Percentiles rank a stretch among this genome's conserved stretches.
Conservation (phyloP, 2,113 vertebrate genomes). For the Empidonax alnorum region DNA sequence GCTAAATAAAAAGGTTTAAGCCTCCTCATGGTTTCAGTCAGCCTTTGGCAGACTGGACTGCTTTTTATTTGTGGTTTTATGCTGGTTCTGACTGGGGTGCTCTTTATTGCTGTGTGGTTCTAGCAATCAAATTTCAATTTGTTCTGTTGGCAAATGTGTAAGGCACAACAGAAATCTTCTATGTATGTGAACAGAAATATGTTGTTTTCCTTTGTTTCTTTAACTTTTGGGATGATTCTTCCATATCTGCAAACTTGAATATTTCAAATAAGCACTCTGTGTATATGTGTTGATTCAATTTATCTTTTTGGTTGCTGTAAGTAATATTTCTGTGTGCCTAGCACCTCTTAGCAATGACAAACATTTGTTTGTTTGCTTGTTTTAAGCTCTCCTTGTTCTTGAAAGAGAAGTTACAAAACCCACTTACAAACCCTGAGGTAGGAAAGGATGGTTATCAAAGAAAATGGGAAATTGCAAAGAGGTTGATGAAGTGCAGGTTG, state of each 20-base stretch:
- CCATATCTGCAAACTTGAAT: not conserved
- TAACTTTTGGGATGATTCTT: not conserved
- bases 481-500: fast-evolving
- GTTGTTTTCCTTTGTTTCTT: not conserved
- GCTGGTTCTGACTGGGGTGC: not conserved
- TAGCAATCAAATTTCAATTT: conserved; percentile 42
- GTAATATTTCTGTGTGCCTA: not conserved
- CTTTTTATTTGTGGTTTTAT: conserved; percentile 49
- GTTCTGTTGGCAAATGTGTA: not conserved
- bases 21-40: not conserved
- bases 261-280: not conserved
- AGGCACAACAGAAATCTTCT: not conserved
- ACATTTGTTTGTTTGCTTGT: not conserved
- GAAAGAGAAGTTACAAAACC: not conserved
- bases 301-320: not conserved
- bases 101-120: conserved; percentile 27
- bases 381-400: not conserved
- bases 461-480: not conserved
- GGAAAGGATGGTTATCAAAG: not conserved
- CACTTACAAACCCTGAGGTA: not conserved
- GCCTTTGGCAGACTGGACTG: not conserved
- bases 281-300: not conserved
- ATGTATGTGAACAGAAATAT: not conserved
- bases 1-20: not conserved
- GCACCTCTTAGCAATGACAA: not conserved